Evolutionary conservation across 2,113 vertebrate species (phyloP), one percentile per base, ranked within the genome.

Genomic region (Gila orcuttii): DNA sequence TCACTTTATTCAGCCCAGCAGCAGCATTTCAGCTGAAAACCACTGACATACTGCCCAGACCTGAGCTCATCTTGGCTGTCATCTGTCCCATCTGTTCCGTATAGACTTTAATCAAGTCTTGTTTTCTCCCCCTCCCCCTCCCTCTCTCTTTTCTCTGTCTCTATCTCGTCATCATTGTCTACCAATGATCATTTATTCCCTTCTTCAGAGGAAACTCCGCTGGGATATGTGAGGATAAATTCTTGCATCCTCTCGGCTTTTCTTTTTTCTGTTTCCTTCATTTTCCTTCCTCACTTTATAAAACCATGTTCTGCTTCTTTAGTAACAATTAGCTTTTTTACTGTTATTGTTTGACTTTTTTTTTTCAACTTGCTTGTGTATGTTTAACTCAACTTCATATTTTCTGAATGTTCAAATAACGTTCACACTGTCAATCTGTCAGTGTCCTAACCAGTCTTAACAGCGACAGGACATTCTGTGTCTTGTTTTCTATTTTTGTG

Each of bases 171-270:
- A 77, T 86, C 89, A 87, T 86, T 85, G 52, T 79, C 66, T n/a
- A 79, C 66, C 86, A 87, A 73, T 88, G 85, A 86, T 90, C 88
- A 83, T 91, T 76, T 90, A 76, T 89, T 90, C 50, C 79, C 92
- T 92, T 90, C 92, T 92, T 31, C 95, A 96, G 95, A 95, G 94
- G 93, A 93, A 94, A 90, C 94, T 95, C 79, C 94, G 94, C 93
- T 92, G 94, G 92, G 92, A 91, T 90, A 94, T 95, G 93, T 90
- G 92, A 93, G 93, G 0, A 3, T 88, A 89, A 36, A 85, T 57
- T 83, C 77, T 83, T 93, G 91, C 90, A 90, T 91, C 75, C 89
- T 89, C 86, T 83, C 85, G 36, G 59, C 85, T 87, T 52, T 82
- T 71, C 8, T 9, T 31, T 45, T 83, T 75, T 60, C 33, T 50